These are phyloP conservation scores for Drosophila quinaria DNA, from an alignment of 2,888 invertebrate species.

Conservation along the genomic window DNA sequence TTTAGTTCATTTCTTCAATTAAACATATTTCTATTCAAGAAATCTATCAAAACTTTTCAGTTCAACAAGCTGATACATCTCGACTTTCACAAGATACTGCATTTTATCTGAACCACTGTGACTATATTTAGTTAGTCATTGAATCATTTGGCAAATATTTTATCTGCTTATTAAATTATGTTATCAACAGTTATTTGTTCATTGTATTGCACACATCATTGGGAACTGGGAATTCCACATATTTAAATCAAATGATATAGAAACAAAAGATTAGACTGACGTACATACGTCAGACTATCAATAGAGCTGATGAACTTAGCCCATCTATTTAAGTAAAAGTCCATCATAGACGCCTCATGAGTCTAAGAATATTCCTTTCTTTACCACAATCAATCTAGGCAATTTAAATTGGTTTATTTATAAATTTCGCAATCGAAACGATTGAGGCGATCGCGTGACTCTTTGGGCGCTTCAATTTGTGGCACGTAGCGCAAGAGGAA, in stretches of 20 bases:
- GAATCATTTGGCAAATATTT: constrained; percentile 21
- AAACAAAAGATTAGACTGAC: constrained; percentile 19
- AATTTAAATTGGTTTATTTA: constrained; percentile 39
- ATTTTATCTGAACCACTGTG: neutral
- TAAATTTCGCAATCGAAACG: constrained; percentile 16
- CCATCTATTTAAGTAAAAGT: constrained; percentile 12
- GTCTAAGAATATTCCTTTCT: constrained; percentile 9
- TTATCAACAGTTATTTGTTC: constrained; percentile 16
- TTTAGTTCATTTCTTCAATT: neutral
- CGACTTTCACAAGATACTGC: too few species aligned
- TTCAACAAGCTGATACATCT: neutral
- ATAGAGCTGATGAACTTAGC: constrained; percentile 7
- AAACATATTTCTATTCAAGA: neutral
- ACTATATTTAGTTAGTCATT: constrained; percentile 6
- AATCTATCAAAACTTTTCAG: neutral
- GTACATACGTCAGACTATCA: constrained; percentile 4
- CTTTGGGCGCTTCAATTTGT: constrained; percentile 57
- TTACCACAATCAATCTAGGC: constrained; percentile 7
- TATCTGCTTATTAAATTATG: constrained; percentile 24
- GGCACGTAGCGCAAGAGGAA: constrained; percentile 11
- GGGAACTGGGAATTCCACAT: neutral
- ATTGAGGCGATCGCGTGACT: constrained; percentile 65
- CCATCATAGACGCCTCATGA: constrained; percentile 15
- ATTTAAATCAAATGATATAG: constrained; percentile 4
- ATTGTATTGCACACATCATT: constrained; percentile 1